Evolutionary conservation across 1,140 invertebrate species (phyloP), one percentile per base, ranked within the genome.

Genomic region (Drosophila eugracilis): DNA sequence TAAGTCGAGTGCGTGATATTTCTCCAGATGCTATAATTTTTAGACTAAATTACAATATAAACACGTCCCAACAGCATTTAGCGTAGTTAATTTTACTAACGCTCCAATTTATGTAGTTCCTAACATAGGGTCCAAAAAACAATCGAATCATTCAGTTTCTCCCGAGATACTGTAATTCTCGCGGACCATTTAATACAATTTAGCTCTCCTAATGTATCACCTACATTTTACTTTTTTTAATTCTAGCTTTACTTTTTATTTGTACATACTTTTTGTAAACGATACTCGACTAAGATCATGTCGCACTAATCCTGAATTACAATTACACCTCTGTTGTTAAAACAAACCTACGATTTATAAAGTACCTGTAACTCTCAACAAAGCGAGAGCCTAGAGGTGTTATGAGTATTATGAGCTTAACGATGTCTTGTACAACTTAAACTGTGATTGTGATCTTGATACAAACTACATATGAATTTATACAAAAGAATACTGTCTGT

Each of bases 101-200:
- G 62, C 63, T 45, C 55, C 37, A 57, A 52, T 37, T 73, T 57
- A 66, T 81, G 80, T 85, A 86, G 81, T 85, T 77, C 57, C 77
- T 75, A 75, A 49, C 37, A 30, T 55, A 53, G 72, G 59, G 36
- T 48, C 24, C 7, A 41, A 32, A 7, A 57, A 32, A 70, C 36
- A 42, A 70, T 60, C 34, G n/a, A 59, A 50, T 42, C 50, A 45
- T 57, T 55, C 41, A 79, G 44, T 19, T 37, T 12, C 34, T 14
- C 24, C 12, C 52, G 37, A 42, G 34, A 42, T 54, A 26, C 37
- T 54, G 24, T 37, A 42, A 12, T 14, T 10, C 34, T 21, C 55
- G 55, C 26, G 55, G 55, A 9, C 44, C 26, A 36, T 58, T 36
- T 58, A 14, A 62, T 19, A 30, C 26, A 14, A 44, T 45, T 28